phyloP scores from a whole-genome alignment of 2,888 invertebrate genomes.

The Adelognathus sp. region DNA sequence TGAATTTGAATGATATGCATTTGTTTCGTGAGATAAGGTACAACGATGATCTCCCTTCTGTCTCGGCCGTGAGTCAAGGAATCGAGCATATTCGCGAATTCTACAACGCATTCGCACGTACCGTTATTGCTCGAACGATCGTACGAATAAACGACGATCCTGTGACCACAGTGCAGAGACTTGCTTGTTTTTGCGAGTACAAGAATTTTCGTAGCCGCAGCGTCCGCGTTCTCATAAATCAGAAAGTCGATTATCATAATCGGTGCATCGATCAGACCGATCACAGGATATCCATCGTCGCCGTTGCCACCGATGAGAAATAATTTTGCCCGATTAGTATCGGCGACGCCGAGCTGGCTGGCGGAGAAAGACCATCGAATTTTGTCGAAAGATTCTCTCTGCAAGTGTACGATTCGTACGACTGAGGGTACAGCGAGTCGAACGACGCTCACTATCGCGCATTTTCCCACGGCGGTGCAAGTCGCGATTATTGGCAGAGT shows the following conservation, averaged over 20 bases:
- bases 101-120: constrained; percentile 51
- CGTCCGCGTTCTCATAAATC: constrained; percentile 60
- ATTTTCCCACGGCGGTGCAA: constrained; percentile 67
- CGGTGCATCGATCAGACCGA: constrained; percentile 23
- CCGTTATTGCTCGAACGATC: constrained; percentile 26
- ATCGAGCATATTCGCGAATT: constrained; percentile 60
- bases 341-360: constrained; percentile 60
- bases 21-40: constrained; percentile 70
- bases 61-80: constrained; percentile 62
- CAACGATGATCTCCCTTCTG: constrained; percentile 61
- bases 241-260: constrained; percentile 66
- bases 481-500: constrained; percentile 60
- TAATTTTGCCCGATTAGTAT: constrained; percentile 56
- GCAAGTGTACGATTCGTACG: constrained; percentile 64
- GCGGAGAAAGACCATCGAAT: constrained; percentile 70
- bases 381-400: constrained; percentile 62
- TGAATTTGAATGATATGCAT: constrained; percentile 68
- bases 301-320: constrained; percentile 63
- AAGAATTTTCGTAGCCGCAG: constrained; percentile 57
- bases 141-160: constrained; percentile 65
- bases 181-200: constrained; percentile 59
- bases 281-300: constrained; percentile 18
- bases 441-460: constrained; percentile 60
- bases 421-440: constrained; percentile 48
- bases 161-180: constrained; percentile 51